Evolutionary conservation across 2,888 invertebrate species (phyloP), one percentile per base, ranked within the genome.

Genomic region (Campoplex nolae): DNA sequence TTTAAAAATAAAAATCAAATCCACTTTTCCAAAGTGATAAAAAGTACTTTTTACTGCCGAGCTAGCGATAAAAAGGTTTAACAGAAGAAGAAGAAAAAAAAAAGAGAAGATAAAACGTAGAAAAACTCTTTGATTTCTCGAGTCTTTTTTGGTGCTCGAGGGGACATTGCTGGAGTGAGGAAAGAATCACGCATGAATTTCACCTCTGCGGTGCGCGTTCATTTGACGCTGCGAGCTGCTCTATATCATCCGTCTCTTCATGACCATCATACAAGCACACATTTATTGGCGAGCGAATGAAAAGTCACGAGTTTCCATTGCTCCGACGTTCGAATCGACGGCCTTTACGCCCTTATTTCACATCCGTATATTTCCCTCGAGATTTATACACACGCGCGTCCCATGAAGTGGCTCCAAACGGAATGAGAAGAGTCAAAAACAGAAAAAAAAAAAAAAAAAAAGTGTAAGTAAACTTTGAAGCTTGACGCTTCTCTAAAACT

Each of bases 181-280:
- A 80, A 68, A 71, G 73, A 79, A 58, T 71, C 83, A 80, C 79
- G 76, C 83, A 81, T 51, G 42, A 74, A 82, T 54, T 75, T 58
- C 32, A 77, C 83, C 79, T 76, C 51, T 78, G 23, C 23, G 42
- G 38, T 83, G 68, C 88, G 88, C 89, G 89, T 90, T 90, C 89
- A 88, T 90, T 89, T 89, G 89, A 88, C 89, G 90, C 86, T 73
- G 62, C 78, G 83, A 65, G 67, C 74, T 65, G 65, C 77, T 45
- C 23, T 23, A 23, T 23, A 79, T 71, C 78, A 56, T 77, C 68
- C 65, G 65, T 76, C 86, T 65, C 58, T 23, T 83, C 42, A 42
- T 75, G 62, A 48, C 58, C 67, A 51, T 78, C 28, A 23, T 23
- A 54, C 54, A 78, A 48, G 42, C n/a, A 38, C 18, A 51, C 56